These are phyloP conservation scores for Poecilia picta DNA, from an alignment of 2,797 vertebrate genomes.

Conservation along the genomic window DNA sequence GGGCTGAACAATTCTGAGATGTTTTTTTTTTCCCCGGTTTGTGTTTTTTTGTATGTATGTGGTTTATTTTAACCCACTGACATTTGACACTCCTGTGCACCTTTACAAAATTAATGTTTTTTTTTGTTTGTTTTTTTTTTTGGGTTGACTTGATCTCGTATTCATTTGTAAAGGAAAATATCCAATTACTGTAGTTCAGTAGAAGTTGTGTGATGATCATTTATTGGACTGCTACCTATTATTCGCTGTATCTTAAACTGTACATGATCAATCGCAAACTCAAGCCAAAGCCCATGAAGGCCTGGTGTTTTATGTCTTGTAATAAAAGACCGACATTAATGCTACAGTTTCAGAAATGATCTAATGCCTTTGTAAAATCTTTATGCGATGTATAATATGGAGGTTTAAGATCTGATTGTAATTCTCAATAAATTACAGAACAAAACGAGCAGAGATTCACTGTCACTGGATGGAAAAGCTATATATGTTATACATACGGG, in stretches of 20 bases:
- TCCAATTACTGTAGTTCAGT: neutral
- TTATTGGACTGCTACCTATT: slow-evolving; percentile 5
- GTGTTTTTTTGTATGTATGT: slow-evolving; percentile 2
- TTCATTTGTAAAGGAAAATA: neutral
- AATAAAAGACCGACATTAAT: slow-evolving; percentile 37
- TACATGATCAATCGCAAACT: neutral
- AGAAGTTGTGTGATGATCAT: neutral
- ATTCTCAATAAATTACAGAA: slow-evolving; percentile 48
- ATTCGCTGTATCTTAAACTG: neutral
- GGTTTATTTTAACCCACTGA: neutral
- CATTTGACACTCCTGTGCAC: neutral
- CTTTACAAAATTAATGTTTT: neutral
- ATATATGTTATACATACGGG: neutral
- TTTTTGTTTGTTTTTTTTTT: too few relatives aligned
- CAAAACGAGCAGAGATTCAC: slow-evolving; percentile 2
- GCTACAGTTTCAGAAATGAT: slow-evolving; percentile 6
- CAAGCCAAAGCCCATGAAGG: slow-evolving; percentile 7
- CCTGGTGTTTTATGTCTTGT: neutral
- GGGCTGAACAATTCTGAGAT: neutral
- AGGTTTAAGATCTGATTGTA: slow-evolving; percentile 25
- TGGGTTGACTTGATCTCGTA: neutral
- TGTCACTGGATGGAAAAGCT: neutral
- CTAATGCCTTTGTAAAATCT: slow-evolving; percentile 15
- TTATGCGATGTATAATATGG: slow-evolving; percentile 22
- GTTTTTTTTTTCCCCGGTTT: neutral